A percentile compares a stretch with the other conserved stretches of the same genome.
Evolutionary conservation across 2,797 vertebrate species (phyloP).

Genomic region (Tokudaia muenninki): DNA sequence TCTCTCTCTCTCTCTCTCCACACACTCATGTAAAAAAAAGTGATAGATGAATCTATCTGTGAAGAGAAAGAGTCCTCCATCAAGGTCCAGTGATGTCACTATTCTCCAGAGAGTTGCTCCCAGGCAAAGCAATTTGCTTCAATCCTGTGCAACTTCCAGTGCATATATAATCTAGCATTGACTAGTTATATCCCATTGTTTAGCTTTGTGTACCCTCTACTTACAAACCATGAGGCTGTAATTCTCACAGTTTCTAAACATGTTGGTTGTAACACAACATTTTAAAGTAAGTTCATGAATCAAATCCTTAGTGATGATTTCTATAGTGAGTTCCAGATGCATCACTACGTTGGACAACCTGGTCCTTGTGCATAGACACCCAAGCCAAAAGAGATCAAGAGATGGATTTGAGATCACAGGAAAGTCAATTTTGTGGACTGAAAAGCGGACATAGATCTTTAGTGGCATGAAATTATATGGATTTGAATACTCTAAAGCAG

Average conservation of each 20-base stretch:
- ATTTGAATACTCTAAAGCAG: fast-evolving
- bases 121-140: constrained; percentile 3
- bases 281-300: background rate
- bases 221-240: background rate
- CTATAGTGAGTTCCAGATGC: background rate
- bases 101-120: background rate
- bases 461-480: background rate
- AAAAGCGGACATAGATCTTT: background rate
- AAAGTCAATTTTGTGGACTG: background rate
- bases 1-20: background rate
- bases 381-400: background rate
- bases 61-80: background rate
- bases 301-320: background rate
- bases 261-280: background rate
- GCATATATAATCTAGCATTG: background rate
- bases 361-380: background rate
- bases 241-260: constrained; percentile 1
- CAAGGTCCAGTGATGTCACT: background rate
- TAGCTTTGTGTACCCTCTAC: background rate
- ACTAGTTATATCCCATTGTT: background rate
- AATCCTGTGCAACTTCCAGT: background rate
- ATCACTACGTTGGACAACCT: background rate
- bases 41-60: too few relatives aligned
- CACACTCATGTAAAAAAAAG: background rate
- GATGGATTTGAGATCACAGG: fast-evolving